Base-by-base conservation (phyloP, 2,888 invertebrate genomes). In the Dasypolia templi region DNA sequence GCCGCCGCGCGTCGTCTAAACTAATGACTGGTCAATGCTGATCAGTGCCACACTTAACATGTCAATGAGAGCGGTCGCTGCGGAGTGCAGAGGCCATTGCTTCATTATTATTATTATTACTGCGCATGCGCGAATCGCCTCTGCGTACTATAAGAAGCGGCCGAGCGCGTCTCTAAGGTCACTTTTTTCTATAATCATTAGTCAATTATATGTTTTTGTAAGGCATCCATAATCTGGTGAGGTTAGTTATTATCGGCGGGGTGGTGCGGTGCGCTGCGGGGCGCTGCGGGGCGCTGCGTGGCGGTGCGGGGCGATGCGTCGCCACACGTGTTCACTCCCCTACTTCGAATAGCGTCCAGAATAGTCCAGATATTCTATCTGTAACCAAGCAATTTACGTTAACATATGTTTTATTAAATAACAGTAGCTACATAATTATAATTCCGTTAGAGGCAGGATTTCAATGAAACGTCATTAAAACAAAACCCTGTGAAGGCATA, bases 141-240 rank as follows among this genome's bases (percentile, higher is more conserved):
- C 26, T 53, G 44, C 35, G 63, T 42, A 44, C 73, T 63, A 11
- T 56, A 65, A 63, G 55, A 59, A 67, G 66, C 72, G 32, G 72
- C 72, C 74, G 72, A 59, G 74, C 81, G 74, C 73, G 74, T 51
- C 82, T 81, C 66, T 74, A 82, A 81, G 81, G 81, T 82, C 81
- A 81, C 81, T 82, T 82, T 81, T 81, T 82, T 77, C 80, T 81
- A 63, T 67, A 67, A 81, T 81, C 67, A 82, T 82, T 82, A 74
- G 63, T 74, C 69, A 70, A 78, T 81, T 82, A 81, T 66, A 29
- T 69, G 78, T 82, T 81, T 81, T 82, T 82, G 82, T 82, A 56
- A 59, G 69, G 22, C 65, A 71, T 66, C 61, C 42, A 71, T 64
- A 64, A 82, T 64, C 56, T 32, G 58, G 61, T 80, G 58, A 77